Base-by-base conservation (phyloP, 2,888 invertebrate genomes). In the Drosophila pseudotakahashii region DNA sequence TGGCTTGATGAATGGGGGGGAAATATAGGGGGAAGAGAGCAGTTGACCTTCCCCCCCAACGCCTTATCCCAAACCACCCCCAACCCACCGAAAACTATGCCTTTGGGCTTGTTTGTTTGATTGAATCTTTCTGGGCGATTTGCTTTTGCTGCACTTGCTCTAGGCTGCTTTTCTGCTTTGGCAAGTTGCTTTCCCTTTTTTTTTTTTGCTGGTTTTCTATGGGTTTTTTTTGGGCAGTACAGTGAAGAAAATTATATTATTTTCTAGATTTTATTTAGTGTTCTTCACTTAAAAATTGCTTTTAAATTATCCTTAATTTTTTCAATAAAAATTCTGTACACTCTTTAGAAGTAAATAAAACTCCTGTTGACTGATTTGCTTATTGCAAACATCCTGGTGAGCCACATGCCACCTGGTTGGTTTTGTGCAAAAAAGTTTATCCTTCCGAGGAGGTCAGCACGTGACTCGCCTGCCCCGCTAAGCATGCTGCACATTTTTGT, bases 401-500 rank as follows among this genome's bases (percentile, higher is more conserved):
- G 53, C 78, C 81, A 61, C 55, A 64, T 72, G 70, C 62, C 51
- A 72, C 72, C 60, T 64, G 66, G 52, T 34, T 52, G 41, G 42
- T 37, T 50, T 42, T 42, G 26, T 44, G 51, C 39, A 34, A 55
- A 52, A 72, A 72, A 72, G 52, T 63, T 52, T 53, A 69, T 50
- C 71, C 55, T 48, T 50, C 39, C 51, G 57, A 68, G 42, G 47
- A 66, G 64, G 66, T 66, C 66, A 66, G 81, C 87, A 79, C 88
- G 85, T 83, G 88, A 79, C 79, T 76, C 70, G 63, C 64, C 79
- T 63, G 79, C 79, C 70, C 76, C 70, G 50, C 79, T 72, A 83
- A 86, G 72, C 77, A 69, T 70, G 75, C 85, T 77, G 79, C 79
- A 81, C 81, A 81, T 81, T 84, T 78, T 71, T 51, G 66, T 73